These are phyloP conservation scores for Caenorhabditis brenneri DNA, from an alignment of 1,140 invertebrate species.

Conservation along the genomic window DNA sequence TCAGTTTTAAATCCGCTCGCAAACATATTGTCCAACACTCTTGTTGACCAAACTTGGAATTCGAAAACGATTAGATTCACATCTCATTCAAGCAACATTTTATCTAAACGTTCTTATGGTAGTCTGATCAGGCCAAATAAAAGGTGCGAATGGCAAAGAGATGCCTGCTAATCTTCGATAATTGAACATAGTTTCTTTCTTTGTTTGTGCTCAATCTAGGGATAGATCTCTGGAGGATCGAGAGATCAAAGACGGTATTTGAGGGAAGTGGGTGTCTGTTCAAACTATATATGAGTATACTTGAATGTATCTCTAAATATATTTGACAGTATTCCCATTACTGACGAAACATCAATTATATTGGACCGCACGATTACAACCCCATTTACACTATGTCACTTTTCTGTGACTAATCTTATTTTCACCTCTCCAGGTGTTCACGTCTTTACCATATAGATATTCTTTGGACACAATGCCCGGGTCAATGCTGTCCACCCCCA, in stretches of 20 bases:
- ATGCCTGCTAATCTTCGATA: neutral
- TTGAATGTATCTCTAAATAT: neutral
- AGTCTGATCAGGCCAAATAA: neutral
- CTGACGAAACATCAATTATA: no score
- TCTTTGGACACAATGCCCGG: no score
- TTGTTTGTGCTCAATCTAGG: neutral
- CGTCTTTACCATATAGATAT: no score
- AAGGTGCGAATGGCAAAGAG: neutral
- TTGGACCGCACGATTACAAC: no score
- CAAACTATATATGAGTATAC: neutral
- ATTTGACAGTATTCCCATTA: no score
- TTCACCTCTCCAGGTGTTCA: no score
- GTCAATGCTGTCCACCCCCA: no score
- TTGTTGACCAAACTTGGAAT: conserved; percentile 43
- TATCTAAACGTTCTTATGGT: neutral
- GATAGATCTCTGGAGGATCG: neutral
- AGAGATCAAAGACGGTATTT: neutral
- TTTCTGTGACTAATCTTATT: no score
- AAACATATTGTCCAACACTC: conserved; percentile 20
- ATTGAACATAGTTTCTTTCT: neutral
- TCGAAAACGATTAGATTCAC: neutral
- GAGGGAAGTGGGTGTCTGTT: neutral
- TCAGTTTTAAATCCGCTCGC: conserved; percentile 32
- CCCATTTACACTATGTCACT: no score
- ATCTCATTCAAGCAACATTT: no score